Conservation (phyloP, 2,888 invertebrate genomes). For the Oeneis ivallda region DNA sequence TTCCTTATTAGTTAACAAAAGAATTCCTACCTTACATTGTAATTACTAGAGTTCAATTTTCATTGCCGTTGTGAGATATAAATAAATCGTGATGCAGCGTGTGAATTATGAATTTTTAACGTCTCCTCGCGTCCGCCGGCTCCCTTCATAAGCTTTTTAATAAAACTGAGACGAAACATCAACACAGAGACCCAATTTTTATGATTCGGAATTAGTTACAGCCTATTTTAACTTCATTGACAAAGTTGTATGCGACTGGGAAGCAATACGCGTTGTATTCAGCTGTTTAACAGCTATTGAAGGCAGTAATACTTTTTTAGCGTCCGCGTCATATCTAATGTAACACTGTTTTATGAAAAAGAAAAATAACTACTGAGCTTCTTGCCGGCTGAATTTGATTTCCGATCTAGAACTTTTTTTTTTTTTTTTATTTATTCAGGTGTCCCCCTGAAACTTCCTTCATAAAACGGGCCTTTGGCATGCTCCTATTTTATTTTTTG, state of each 20-base stretch:
- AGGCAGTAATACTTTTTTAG: too few species aligned
- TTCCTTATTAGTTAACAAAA: slow-evolving; percentile 20
- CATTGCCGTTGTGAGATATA: slow-evolving; percentile 1
- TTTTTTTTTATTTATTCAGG: too few species aligned
- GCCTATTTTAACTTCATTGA: not conserved
- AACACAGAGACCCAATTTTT: slow-evolving; percentile 4
- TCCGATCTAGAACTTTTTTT: not conserved
- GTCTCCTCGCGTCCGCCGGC: slow-evolving; percentile 8
- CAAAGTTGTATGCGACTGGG: too few species aligned
- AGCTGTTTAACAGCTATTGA: too few species aligned
- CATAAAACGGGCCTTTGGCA: too few species aligned
- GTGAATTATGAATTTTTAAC: slow-evolving; percentile 32
- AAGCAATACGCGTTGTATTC: too few species aligned
- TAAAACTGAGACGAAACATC: slow-evolving; percentile 12
- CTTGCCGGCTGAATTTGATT: too few species aligned
- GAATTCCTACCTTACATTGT: slow-evolving; percentile 19
- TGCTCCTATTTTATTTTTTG: too few species aligned
- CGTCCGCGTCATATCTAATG: too few species aligned
- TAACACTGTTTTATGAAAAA: too few species aligned
- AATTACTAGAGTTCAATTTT: slow-evolving; percentile 21
- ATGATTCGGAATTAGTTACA: not conserved
- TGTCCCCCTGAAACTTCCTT: too few species aligned
- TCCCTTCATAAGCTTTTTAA: slow-evolving; percentile 19
- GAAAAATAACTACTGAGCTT: too few species aligned
- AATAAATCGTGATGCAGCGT: slow-evolving; percentile 33